Evolutionary conservation across 1,140 invertebrate species (phyloP), one percentile per base, ranked within the genome.

Genomic region (Drosophila persimilis): DNA sequence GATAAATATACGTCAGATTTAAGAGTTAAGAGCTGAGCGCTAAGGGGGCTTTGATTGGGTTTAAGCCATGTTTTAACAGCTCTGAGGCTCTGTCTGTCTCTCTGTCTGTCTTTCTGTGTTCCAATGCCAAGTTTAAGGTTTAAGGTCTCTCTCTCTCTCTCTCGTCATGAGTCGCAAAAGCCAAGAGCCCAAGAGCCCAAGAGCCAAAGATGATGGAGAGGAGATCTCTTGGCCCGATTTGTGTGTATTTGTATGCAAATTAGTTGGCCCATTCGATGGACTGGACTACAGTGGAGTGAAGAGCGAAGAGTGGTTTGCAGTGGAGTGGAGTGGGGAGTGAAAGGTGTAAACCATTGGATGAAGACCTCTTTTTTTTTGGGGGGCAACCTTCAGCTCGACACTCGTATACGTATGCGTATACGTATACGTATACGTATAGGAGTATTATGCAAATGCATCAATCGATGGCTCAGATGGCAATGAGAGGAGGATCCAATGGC

Each of bases 51-150:
- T 5, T 5, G 24, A 26, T 26, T 26, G 5, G 24, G 24, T 26
- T 26, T 26, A 26, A 26, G 24, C 24, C 5, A 4, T 26, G 24
- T 26, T 26, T 26, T 26, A 26, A 26, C 4, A 26, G 24, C 4
- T 26, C 24, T 5, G 26, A 3, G 31, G 3, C 31, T 31, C 8
- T 26, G 24, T 31, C 29, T 29, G 6, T 29, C 26, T 29, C 6
- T 24, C 22, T 5, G 24, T 41, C 31, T 61, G 4, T 53, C 31
- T 29, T 15, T 67, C 41, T 55, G 22, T 22, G n/a, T 46, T 43
- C 77, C 80, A 83, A 83, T 83, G 80, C 75, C 80, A 83, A 83
- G 79, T 75, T 84, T 84, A 79, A 84, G 75, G 79, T 46, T n/a
- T 26, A 26, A 26, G 24, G 24, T 44, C 20, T 44, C 11, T 29